These are phyloP conservation scores for Epizoanthus ramosus DNA, from an alignment of 92 coral and sea anemone species.

Conservation along the genomic window DNA sequence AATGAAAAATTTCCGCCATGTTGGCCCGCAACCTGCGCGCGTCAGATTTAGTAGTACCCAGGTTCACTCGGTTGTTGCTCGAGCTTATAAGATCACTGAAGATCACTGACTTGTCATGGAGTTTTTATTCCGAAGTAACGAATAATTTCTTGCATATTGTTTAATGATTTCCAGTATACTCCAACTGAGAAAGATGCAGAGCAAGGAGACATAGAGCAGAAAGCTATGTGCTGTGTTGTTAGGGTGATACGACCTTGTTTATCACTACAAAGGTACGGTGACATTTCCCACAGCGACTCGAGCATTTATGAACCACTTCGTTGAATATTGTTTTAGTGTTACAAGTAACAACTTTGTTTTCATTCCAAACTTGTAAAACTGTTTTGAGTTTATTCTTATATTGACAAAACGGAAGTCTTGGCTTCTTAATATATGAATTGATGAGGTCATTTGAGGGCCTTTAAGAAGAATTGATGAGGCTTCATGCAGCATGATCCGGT, in stretches of 20 bases:
- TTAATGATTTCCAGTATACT: not conserved
- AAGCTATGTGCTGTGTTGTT: constrained; percentile 33
- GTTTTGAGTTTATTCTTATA: not conserved
- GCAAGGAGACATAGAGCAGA: not conserved
- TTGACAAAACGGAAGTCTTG: not conserved
- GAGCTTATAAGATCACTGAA: not conserved
- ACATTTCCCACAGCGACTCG: constrained; percentile 13
- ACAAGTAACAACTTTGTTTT: constrained; percentile 1
- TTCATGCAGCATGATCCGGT: constrained; percentile 15
- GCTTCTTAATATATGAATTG: not conserved
- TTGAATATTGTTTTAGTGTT: constrained; percentile 15
- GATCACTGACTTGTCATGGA: not conserved
- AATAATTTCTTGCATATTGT: constrained; percentile 14
- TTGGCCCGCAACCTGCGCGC: too few species aligned
- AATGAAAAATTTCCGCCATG: too few species aligned
- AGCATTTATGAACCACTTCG: not conserved
- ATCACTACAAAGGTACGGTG: constrained; percentile 36
- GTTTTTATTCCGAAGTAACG: constrained; percentile 12
- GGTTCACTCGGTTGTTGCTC: constrained; percentile 26
- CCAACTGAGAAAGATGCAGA: constrained; percentile 17
- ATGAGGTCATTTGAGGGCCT: not conserved
- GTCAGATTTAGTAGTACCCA: constrained; percentile 11
- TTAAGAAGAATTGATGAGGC: constrained; percentile 21
- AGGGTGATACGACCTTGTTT: constrained; percentile 18
- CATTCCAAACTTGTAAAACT: not conserved